These are phyloP conservation scores for Oryzias dopingdopingensis DNA, from an alignment of 2,797 vertebrate species.

Conservation along the genomic window DNA sequence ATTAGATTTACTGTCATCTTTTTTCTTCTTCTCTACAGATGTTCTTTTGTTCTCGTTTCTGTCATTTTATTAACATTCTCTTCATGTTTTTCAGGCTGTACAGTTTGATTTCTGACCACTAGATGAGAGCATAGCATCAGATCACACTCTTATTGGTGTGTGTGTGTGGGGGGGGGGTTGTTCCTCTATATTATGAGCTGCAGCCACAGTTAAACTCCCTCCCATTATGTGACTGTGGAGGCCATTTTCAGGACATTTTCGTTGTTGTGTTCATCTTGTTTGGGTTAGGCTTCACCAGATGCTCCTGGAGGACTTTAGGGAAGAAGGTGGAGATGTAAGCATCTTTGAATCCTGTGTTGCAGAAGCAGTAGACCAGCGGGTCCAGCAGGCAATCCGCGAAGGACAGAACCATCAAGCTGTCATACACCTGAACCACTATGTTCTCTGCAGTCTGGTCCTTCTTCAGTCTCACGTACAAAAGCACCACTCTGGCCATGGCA, in stretches of 20 bases:
- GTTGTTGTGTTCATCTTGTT: not conserved
- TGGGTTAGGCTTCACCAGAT: not conserved
- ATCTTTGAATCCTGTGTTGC: constrained; percentile 75
- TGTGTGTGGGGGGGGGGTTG: too few relatives aligned
- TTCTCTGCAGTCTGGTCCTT: not conserved
- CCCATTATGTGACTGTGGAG: not conserved
- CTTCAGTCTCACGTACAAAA: constrained; percentile 26
- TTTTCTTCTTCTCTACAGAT: too few relatives aligned
- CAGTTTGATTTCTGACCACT: too few relatives aligned
- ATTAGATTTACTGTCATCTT: too few relatives aligned
- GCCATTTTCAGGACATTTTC: not conserved
- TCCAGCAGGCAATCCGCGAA: constrained; percentile 77
- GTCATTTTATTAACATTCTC: too few relatives aligned
- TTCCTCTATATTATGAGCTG: too few relatives aligned
- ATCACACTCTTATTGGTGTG: too few relatives aligned
- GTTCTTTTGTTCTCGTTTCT: too few relatives aligned
- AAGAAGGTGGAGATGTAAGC: constrained; percentile 60
- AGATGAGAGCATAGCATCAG: too few relatives aligned
- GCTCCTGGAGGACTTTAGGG: constrained; percentile 30
- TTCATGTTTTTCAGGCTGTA: too few relatives aligned
- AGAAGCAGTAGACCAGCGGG: constrained; percentile 79
- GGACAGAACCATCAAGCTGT: constrained; percentile 74
- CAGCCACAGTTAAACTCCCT: too few relatives aligned
- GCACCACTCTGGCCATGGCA: constrained; percentile 50
- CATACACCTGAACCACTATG: constrained; percentile 62